Conservation (phyloP, 2,113 vertebrate genomes). For the Mirza zaza region DNA sequence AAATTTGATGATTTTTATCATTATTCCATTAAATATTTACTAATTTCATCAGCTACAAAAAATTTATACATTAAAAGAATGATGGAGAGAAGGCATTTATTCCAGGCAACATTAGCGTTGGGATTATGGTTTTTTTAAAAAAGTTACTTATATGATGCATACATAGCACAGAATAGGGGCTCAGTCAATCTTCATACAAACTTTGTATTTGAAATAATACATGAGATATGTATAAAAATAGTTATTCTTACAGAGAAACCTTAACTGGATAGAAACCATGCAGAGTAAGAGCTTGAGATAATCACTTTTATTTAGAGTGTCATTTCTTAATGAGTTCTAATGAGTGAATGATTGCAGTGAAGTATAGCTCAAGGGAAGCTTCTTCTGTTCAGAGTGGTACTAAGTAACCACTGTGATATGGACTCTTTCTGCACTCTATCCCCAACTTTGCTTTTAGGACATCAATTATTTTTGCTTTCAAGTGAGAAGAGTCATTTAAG, state of each 20-base stretch:
- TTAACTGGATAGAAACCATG: not conserved
- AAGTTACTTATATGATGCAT: not conserved
- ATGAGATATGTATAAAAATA: not conserved
- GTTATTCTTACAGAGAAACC: not conserved
- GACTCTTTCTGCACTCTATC: not conserved
- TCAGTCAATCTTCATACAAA: not conserved
- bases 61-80: not conserved
- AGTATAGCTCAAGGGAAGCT: not conserved
- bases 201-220: not conserved
- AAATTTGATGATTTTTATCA: constrained; percentile 27
- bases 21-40: not conserved
- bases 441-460: not conserved
- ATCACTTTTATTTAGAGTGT: not conserved
- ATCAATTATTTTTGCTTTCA: constrained; percentile 35
- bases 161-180: not conserved
- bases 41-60: constrained; percentile 46
- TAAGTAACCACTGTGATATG: not conserved
- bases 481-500: not conserved
- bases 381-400: not conserved
- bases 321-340: not conserved
- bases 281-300: not conserved
- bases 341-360: not conserved
- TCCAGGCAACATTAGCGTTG: not conserved
- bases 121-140: not conserved
- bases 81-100: not conserved